phyloP scores from a whole-genome alignment of 2,888 invertebrate genomes.

The Ecdyonurus torrentis region DNA sequence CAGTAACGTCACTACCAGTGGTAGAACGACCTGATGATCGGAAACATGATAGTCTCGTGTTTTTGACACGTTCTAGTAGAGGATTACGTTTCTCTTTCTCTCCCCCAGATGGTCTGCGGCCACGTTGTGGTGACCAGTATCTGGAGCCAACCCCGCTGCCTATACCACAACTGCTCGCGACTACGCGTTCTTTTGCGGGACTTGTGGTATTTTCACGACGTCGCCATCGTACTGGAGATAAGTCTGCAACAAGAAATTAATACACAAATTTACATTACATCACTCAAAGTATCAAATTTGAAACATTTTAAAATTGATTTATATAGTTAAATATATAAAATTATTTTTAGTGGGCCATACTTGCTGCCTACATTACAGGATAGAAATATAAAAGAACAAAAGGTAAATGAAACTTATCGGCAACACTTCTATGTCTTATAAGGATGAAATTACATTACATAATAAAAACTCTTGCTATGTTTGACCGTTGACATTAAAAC shows the following conservation, averaged over 20 bases:
- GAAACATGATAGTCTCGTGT: constrained; percentile 51
- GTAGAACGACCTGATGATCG: constrained; percentile 18
- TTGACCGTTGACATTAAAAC: too few relatives aligned
- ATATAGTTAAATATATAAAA: too few relatives aligned
- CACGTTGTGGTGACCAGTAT: constrained; percentile 31
- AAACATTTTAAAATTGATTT: too few relatives aligned
- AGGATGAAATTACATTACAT: too few relatives aligned
- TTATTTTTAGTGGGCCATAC: too few relatives aligned
- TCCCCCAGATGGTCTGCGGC: constrained; percentile 33
- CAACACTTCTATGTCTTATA: too few relatives aligned
- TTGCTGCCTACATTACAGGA: too few relatives aligned
- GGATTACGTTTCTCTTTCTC: constrained; percentile 44
- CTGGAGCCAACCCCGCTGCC: constrained; percentile 34
- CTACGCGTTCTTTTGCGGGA: constrained; percentile 44
- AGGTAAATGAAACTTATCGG: too few relatives aligned
- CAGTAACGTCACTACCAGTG: not conserved
- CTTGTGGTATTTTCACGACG: constrained; percentile 42
- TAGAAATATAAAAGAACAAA: too few relatives aligned
- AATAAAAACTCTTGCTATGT: too few relatives aligned
- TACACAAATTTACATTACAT: too few relatives aligned
- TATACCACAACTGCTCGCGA: constrained; percentile 33
- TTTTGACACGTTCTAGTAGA: constrained; percentile 50
- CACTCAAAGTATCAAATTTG: too few relatives aligned
- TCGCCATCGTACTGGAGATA: constrained; percentile 44
- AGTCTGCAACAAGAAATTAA: constrained; percentile 31